phyloP scores from a whole-genome alignment of 1,140 invertebrate genomes.

The Trissolcus basalis region DNA sequence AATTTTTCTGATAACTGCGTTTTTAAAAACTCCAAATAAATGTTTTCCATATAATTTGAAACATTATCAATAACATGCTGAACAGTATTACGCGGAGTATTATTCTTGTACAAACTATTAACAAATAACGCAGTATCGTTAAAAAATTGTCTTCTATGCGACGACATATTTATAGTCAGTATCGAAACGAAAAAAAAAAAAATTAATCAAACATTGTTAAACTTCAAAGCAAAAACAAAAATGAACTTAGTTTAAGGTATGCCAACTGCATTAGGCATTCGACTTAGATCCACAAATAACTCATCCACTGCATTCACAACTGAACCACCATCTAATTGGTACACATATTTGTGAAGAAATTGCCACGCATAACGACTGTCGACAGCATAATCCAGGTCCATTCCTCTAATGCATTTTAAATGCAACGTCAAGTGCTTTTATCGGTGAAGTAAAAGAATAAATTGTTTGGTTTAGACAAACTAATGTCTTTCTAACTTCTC shows the following conservation, averaged over 20 bases:
- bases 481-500: too few species aligned
- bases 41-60: slow-evolving; percentile 9
- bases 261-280: not conserved
- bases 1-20: not conserved
- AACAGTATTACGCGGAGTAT: not conserved
- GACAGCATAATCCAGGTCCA: slow-evolving; percentile 1
- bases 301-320: not conserved
- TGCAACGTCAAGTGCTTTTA: slow-evolving; percentile 2
- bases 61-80: slow-evolving; percentile 1
- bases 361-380: slow-evolving; percentile 3
- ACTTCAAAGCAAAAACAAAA: too few species aligned
- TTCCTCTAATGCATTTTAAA: slow-evolving; percentile 1
- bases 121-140: too few species aligned
- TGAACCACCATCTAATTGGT: not conserved
- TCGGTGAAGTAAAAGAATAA: not conserved
- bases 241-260: not conserved
- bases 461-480: not conserved
- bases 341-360: slow-evolving; percentile 3
- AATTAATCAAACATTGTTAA: too few species aligned
- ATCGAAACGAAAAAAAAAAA: too few species aligned
- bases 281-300: slow-evolving; percentile 1
- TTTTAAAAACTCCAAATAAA: slow-evolving; percentile 5
- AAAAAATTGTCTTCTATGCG: too few species aligned
- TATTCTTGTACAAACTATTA: too few species aligned
- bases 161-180: too few species aligned